phyloP scores from a whole-genome alignment of 53 echinoderm and acorn worm species.

The Paracentrotus lividus region DNA sequence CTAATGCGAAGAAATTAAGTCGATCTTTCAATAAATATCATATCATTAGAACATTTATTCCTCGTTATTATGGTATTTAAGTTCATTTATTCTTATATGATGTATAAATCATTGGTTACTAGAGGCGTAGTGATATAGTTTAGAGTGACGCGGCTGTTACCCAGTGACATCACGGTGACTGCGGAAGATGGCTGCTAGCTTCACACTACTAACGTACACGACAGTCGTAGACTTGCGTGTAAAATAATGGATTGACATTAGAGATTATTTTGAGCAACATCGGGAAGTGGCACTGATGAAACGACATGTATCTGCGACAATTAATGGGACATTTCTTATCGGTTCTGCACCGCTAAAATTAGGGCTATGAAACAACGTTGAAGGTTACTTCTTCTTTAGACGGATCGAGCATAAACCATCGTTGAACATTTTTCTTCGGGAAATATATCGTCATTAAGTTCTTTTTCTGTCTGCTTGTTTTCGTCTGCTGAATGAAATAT shows the following conservation, averaged over 20 bases:
- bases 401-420: neutral
- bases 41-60: too few species aligned
- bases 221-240: neutral
- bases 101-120: neutral
- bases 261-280: neutral
- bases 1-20: neutral
- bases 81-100: neutral
- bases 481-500: neutral
- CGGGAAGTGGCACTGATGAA: neutral
- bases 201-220: neutral
- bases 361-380: neutral
- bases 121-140: constrained; percentile 42
- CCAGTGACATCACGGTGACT: constrained; percentile 40
- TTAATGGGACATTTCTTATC: neutral
- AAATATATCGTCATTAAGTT: neutral
- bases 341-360: neutral
- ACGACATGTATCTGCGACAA: neutral
- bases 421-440: neutral
- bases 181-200: constrained; percentile 9
- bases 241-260: constrained; percentile 10
- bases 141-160: constrained; percentile 64
- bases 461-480: constrained; percentile 15
- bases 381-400: neutral
- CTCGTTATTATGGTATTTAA: neutral
- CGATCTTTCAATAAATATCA: neutral